Conservation (phyloP, 2,113 vertebrate genomes). For the Chiloscyllium plagiosum region DNA sequence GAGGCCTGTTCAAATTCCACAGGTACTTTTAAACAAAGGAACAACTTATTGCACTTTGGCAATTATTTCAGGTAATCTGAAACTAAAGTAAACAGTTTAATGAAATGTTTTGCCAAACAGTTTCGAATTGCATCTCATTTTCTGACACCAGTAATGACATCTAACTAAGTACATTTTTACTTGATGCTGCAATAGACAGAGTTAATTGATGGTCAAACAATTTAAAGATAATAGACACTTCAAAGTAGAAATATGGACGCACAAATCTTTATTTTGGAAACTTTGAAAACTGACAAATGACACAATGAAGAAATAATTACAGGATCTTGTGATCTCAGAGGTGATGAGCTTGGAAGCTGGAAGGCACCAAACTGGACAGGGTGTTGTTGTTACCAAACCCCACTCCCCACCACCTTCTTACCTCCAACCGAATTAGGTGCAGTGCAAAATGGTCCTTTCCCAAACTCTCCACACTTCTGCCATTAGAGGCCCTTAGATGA, state of each 20-base stretch:
- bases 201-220: background rate
- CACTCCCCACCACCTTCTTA: no score
- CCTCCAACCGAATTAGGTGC: no score
- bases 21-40: background rate
- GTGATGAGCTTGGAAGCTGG: no score
- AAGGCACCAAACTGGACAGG: no score
- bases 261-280: background rate
- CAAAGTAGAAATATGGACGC: background rate
- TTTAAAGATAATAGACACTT: background rate
- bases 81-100: background rate
- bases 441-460: no score
- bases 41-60: background rate
- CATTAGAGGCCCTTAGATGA: no score
- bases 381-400: no score
- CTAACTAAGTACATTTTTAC: background rate
- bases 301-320: background rate
- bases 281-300: background rate
- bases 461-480: no score
- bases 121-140: background rate
- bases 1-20: background rate
- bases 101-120: background rate
- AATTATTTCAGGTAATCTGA: background rate
- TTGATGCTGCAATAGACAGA: background rate
- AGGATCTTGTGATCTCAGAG: no score
- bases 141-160: background rate